Conservation (phyloP, 2,797 vertebrate genomes). For the Trachops cirrhosus region DNA sequence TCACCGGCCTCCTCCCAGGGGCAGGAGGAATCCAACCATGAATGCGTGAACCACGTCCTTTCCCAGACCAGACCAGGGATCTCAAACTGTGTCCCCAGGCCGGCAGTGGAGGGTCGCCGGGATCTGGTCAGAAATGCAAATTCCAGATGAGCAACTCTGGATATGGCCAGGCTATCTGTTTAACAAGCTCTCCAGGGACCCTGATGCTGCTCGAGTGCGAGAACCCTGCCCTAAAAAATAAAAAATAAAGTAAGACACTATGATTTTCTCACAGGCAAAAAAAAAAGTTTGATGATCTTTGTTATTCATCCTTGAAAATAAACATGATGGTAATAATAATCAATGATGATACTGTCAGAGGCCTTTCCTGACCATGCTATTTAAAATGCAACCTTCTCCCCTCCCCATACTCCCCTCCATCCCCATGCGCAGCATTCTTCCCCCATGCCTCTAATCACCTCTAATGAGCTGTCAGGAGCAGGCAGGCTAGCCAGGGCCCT, state of each 20-base stretch:
- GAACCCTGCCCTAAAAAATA: neutral
- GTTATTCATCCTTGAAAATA: neutral
- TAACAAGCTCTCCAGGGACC: neutral
- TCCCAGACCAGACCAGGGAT: neutral
- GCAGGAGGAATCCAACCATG: neutral
- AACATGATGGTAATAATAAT: neutral
- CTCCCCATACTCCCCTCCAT: rapidly evolving
- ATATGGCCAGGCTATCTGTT: rapidly evolving
- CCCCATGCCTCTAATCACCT: neutral
- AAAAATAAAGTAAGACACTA: neutral
- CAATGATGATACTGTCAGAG: neutral
- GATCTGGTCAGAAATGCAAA: neutral
- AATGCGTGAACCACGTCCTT: neutral
- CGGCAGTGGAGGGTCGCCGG: rapidly evolving
- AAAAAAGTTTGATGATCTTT: neutral
- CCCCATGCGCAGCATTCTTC: neutral
- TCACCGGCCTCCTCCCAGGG: neutral
- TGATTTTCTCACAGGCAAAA: neutral
- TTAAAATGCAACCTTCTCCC: neutral
- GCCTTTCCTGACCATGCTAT: neutral
- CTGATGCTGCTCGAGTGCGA: rapidly evolving
- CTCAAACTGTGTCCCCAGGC: neutral
- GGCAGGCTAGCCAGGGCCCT: neutral
- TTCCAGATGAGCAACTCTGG: rapidly evolving
- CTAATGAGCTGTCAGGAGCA: constrained; percentile 42